Evolutionary conservation across 2,797 vertebrate species (phyloP).

Genomic region (Chiloscyllium punctatum): DNA sequence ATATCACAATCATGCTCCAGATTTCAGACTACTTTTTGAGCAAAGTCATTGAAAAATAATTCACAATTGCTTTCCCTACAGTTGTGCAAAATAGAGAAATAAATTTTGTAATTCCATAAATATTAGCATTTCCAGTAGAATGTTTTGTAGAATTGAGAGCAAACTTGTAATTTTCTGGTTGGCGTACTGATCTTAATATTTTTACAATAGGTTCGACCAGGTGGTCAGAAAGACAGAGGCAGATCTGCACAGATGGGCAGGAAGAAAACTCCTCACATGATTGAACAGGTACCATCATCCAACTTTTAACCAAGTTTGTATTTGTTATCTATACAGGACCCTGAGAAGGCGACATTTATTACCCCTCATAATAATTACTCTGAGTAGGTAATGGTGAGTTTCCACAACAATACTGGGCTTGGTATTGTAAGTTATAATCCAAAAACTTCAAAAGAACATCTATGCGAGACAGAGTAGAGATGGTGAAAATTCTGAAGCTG

Average conservation of each 20-base stretch:
- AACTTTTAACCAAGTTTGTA: background rate
- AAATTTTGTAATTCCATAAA: background rate
- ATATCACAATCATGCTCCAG: background rate
- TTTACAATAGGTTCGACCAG: background rate
- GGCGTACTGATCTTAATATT: background rate
- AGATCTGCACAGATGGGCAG: background rate
- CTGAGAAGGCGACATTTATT: background rate
- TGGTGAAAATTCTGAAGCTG: background rate
- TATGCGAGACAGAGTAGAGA: background rate
- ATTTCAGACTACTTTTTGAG: background rate
- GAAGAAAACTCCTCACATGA: background rate
- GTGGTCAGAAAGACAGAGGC: background rate
- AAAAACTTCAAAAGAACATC: background rate
- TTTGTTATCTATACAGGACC: background rate
- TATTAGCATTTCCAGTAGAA: background rate
- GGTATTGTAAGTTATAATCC: background rate
- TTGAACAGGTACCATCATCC: background rate
- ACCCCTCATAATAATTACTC: background rate
- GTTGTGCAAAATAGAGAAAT: background rate
- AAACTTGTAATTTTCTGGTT: background rate
- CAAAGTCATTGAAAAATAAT: background rate
- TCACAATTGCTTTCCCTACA: background rate
- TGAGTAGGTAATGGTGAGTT: background rate
- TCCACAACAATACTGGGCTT: background rate
- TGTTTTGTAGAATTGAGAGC: background rate